A percentile compares a stretch with the other conserved stretches of the same genome.
These are phyloP conservation scores for Liposcelis brunnea DNA, from an alignment of 2,888 invertebrate genomes.

Conservation along the genomic window DNA sequence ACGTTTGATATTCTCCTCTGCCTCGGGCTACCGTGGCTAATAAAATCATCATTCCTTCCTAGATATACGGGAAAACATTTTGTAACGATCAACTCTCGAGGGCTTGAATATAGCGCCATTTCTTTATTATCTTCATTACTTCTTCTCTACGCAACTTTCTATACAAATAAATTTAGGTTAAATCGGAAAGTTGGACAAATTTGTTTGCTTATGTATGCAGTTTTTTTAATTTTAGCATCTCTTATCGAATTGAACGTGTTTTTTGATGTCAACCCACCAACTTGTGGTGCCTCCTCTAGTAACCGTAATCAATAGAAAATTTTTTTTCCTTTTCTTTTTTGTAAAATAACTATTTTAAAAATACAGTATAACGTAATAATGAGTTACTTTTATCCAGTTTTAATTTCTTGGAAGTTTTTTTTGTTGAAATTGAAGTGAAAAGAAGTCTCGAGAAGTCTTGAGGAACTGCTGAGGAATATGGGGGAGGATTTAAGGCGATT, in stretches of 20 bases:
- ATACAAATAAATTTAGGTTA: constrained; percentile 71
- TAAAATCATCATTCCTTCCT: constrained; percentile 69
- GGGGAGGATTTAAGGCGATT: too few species aligned
- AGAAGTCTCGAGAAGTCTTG: too few species aligned
- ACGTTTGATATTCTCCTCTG: constrained; percentile 80
- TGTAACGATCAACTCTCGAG: constrained; percentile 78
- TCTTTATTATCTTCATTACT: constrained; percentile 62
- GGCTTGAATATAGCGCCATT: constrained; percentile 78
- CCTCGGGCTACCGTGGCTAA: constrained; percentile 74
- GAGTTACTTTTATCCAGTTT: too few species aligned
- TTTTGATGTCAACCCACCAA: constrained; percentile 77
- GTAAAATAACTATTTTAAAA: constrained; percentile 8
- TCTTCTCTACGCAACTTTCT: constrained; percentile 67
- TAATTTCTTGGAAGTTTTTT: too few species aligned
- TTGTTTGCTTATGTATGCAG: constrained; percentile 71
- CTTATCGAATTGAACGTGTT: constrained; percentile 86
- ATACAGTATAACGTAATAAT: too few species aligned
- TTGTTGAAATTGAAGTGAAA: too few species aligned
- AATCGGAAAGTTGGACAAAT: constrained; percentile 65
- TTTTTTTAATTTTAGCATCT: constrained; percentile 72
- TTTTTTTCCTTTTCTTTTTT: too few species aligned
- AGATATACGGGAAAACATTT: constrained; percentile 61
- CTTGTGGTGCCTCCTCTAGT: too few species aligned
- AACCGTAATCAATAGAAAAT: constrained; percentile 29
- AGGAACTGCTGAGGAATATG: too few species aligned